Conservation (phyloP, 2,797 vertebrate genomes). For the Acestrorhynchus altus region DNA sequence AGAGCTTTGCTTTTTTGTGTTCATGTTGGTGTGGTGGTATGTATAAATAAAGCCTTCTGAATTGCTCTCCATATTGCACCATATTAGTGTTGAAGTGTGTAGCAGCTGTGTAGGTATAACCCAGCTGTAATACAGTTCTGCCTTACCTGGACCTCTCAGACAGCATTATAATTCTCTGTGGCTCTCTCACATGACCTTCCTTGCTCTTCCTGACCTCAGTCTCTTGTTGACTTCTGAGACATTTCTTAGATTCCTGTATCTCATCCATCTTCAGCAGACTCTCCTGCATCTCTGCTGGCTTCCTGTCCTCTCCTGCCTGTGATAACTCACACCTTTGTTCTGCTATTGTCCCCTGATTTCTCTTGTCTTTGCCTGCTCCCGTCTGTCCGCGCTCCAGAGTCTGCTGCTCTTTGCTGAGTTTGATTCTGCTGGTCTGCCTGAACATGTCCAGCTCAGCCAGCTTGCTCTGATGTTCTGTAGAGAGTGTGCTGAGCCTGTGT, state of each 20-base stretch:
- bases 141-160: conserved; percentile 77
- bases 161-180: conserved; percentile 73
- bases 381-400: neutral
- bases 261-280: neutral
- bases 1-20: no score
- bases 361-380: neutral
- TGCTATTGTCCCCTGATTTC: neutral
- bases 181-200: conserved; percentile 56
- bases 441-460: conserved; percentile 47
- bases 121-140: no score
- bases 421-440: conserved; percentile 22
- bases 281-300: neutral
- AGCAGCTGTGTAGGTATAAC: no score
- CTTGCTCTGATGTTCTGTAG: conserved; percentile 55
- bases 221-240: neutral
- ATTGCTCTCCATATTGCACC: no score
- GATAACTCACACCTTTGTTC: neutral
- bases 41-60: no score
- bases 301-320: neutral
- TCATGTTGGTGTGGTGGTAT: no score
- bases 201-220: conserved; percentile 6
- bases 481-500: conserved; percentile 59
- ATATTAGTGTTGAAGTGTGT: no score
- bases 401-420: neutral
- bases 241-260: neutral